Evolutionary conservation across 2,888 invertebrate genomes (phyloP).

Genomic region (Callyntrura guangdongensis): DNA sequence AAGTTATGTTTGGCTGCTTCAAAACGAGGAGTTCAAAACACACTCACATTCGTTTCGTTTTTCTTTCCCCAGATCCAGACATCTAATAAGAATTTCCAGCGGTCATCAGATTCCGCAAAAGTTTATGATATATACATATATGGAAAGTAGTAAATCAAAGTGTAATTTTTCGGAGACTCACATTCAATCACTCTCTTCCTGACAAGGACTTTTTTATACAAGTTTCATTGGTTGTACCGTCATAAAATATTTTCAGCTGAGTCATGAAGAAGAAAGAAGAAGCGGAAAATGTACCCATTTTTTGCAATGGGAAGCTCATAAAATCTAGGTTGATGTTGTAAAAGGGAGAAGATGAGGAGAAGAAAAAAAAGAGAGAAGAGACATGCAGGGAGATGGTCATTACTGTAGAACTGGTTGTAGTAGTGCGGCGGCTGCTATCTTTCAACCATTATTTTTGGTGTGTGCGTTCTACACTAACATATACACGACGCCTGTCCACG

Average conservation of each 20-base stretch:
- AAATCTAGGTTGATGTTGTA: conserved; percentile 57
- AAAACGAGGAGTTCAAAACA: no score
- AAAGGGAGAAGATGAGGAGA: conserved; percentile 49
- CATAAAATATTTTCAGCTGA: conserved; percentile 74
- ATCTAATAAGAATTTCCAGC: not conserved
- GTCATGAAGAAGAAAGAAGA: conserved; percentile 42
- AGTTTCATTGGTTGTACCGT: conserved; percentile 58
- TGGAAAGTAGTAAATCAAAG: conserved; percentile 72
- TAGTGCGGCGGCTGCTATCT: not conserved
- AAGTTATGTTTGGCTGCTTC: no score
- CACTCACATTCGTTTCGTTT: not conserved
- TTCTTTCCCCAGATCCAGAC: not conserved
- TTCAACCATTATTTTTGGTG: not conserved
- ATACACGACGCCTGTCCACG: not conserved
- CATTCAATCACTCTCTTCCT: conserved; percentile 48
- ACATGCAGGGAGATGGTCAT: conserved; percentile 10
- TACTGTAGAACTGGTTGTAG: not conserved
- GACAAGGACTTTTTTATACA: conserved; percentile 42
- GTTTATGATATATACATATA: conserved; percentile 72
- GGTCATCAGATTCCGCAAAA: conserved; percentile 70
- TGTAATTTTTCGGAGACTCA: conserved; percentile 64
- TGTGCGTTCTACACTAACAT: not conserved
- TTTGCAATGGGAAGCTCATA: conserved; percentile 66
- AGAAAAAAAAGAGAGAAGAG: conserved; percentile 18
- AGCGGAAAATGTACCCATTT: conserved; percentile 13